These are phyloP conservation scores for Zaprionus taronus DNA, from an alignment of 1,140 invertebrate genomes.

Conservation along the genomic window DNA sequence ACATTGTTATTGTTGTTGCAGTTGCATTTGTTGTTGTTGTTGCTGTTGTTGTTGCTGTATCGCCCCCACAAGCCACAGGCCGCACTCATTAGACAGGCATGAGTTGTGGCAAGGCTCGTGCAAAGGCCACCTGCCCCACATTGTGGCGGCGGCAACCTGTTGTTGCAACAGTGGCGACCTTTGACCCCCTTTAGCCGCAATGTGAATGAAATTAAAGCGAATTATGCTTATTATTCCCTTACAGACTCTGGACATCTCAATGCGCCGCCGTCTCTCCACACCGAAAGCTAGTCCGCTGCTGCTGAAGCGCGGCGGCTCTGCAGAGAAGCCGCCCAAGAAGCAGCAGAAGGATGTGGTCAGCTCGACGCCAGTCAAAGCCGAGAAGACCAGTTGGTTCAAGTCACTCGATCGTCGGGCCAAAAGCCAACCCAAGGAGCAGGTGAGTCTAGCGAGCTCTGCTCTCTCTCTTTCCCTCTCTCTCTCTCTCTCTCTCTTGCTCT, in stretches of 20 bases:
- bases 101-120: constrained; percentile 48
- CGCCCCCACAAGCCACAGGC: constrained; percentile 49
- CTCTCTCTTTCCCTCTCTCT: neutral
- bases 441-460: neutral
- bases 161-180: constrained; percentile 21
- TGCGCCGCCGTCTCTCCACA: constrained; percentile 89
- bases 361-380: constrained; percentile 58
- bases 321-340: constrained; percentile 75
- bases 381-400: constrained; percentile 87
- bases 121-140: constrained; percentile 79
- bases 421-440: constrained; percentile 81
- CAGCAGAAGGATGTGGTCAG: constrained; percentile 53
- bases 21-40: constrained; percentile 8
- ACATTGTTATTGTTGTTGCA: constrained; percentile 37
- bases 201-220: constrained; percentile 23
- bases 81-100: constrained; percentile 44
- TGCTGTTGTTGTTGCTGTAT: constrained; percentile 13
- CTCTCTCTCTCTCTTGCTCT: neutral
- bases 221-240: neutral
- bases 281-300: constrained; percentile 88
- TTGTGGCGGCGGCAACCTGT: constrained; percentile 65
- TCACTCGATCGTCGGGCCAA: constrained; percentile 87
- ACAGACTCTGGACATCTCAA: constrained; percentile 84
- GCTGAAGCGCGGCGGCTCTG: constrained; percentile 75
- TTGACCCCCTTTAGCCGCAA: constrained; percentile 28